These are phyloP conservation scores for Rotaria sp. DNA, from an alignment of 2,888 invertebrate genomes.

Conservation along the genomic window DNA sequence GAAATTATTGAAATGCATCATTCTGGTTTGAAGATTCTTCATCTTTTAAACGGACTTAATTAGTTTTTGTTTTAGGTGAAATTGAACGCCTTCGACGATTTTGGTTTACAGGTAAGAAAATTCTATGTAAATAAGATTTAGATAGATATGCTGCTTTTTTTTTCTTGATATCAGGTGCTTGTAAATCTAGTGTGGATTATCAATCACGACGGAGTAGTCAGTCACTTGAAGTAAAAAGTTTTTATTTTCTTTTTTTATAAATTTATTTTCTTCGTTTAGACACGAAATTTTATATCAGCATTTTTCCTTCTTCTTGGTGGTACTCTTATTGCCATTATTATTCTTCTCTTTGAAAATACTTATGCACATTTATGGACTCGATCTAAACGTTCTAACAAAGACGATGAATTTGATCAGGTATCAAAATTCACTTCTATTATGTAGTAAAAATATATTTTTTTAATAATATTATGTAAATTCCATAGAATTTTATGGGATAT, in stretches of 20 bases:
- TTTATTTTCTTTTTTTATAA: neutral
- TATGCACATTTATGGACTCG: neutral
- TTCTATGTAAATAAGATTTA: neutral
- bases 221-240: neutral
- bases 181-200: neutral
- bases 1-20: conserved; percentile 49
- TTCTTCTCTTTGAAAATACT: neutral
- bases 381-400: neutral
- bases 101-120: conserved; percentile 80
- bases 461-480: neutral
- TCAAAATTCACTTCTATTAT: neutral
- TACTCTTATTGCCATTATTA: neutral
- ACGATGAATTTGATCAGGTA: neutral
- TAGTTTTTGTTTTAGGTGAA: conserved; percentile 59
- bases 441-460: neutral
- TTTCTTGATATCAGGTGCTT: neutral
- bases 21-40: conserved; percentile 39
- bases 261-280: neutral
- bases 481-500: neutral
- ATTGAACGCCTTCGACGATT: conserved; percentile 79
- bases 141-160: neutral
- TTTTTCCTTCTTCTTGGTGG: conserved; percentile 11
- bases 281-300: conserved; percentile 12
- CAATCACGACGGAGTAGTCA: conserved; percentile 22
- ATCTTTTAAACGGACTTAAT: neutral